Base-by-base conservation (phyloP, 2,888 invertebrate species). In the Neria commutata region DNA sequence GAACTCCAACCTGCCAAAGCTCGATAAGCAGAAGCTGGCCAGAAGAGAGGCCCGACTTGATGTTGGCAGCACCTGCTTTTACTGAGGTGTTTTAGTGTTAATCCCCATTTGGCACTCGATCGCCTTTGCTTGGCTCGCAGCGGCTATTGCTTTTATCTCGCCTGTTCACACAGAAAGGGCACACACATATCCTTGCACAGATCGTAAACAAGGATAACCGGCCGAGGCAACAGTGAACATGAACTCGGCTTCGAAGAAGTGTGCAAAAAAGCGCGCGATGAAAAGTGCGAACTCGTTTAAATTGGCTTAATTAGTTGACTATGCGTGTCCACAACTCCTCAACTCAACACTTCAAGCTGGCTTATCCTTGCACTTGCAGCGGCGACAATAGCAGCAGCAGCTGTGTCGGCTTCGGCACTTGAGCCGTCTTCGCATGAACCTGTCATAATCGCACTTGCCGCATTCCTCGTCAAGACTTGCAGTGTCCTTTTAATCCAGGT, bases 281-380 rank as follows among this genome's bases (percentile, higher is more conserved):
- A 59, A 61, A 33, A 58, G 53, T 56, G 50, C 56, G 52, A 59
- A 55, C 63, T 60, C 65, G 63, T 67, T 66, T 64, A 63, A 65
- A 64, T 65, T 61, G 66, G 57, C 62, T 66, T 66, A 68, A 68
- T 65, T 62, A 65, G 66, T 65, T 68, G 65, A 63, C 63, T 60
- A 64, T 62, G 65, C 56, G 49, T 56, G 48, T 52, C 56, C 56
- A 50, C 26, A 6, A 11, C 1, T 16, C 19, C 19, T 10, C 21
- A n/a, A 8, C 3, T 47, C 29, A 17, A 24, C 34, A 16, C 17
- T 47, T 33, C 33, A 25, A n/a, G n/a, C n/a, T n/a, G n/a, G n/a
- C n/a, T n/a, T 37, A n/a, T 37, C 37, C 37, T 37, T 37, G 4
- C n/a, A n/a, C n/a, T n/a, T n/a, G n/a, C n/a, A n/a, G n/a, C n/a